These are phyloP conservation scores for Drepanosiphum platanoidis DNA, from an alignment of 2,888 invertebrate genomes.

Conservation along the genomic window DNA sequence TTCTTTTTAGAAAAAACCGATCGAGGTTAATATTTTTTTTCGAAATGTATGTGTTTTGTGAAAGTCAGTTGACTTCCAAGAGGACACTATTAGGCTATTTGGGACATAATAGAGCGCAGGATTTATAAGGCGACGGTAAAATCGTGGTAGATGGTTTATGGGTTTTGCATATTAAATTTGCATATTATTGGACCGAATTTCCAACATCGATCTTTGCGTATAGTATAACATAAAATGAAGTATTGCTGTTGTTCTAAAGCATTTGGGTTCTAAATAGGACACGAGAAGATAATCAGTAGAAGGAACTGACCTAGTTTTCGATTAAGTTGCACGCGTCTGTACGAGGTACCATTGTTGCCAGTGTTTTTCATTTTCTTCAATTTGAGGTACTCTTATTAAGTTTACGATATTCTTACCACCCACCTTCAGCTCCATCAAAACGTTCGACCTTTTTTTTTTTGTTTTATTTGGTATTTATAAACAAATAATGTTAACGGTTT, in stretches of 20 bases:
- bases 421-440: no score
- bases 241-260: not conserved
- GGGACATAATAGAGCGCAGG: not conserved
- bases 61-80: not conserved
- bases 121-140: not conserved
- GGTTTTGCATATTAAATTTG: not conserved
- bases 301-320: not conserved
- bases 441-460: no score
- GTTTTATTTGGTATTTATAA: no score
- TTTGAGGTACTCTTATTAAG: no score
- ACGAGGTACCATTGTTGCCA: no score
- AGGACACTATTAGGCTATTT: not conserved
- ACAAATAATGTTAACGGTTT: no score
- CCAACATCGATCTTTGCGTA: not conserved
- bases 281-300: not conserved
- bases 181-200: not conserved
- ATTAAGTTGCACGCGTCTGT: not conserved
- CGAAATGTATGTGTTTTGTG: no score
- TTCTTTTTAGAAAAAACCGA: no score
- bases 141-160: not conserved
- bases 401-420: no score
- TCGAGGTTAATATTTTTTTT: no score
- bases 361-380: no score
- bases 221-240: not conserved
- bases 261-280: not conserved